A percentile compares a stretch with the other conserved stretches of the same genome.
Evolutionary conservation across 2,888 invertebrate species (phyloP).

Genomic region (Lymantria monacha): DNA sequence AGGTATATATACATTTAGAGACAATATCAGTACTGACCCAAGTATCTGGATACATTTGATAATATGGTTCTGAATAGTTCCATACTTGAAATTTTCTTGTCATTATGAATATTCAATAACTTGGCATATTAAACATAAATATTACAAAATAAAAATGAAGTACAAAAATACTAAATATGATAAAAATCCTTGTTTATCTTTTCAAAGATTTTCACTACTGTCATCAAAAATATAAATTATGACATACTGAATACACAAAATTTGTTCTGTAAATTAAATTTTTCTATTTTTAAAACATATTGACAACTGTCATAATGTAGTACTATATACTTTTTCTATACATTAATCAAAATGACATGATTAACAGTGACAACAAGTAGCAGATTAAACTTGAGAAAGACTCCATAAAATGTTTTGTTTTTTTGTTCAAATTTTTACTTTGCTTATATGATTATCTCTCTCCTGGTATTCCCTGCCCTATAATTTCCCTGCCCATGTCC

Average conservation of each 20-base stretch:
- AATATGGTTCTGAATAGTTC: constrained; percentile 78
- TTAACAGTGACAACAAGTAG: too few relatives aligned
- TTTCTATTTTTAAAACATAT: constrained; percentile 61
- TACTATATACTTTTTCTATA: too few relatives aligned
- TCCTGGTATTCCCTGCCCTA: too few relatives aligned
- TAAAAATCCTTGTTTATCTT: constrained; percentile 57
- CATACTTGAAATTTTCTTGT: constrained; percentile 80
- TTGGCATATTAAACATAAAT: constrained; percentile 56
- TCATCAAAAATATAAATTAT: constrained; percentile 66
- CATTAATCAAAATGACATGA: too few relatives aligned
- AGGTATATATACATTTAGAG: too few relatives aligned
- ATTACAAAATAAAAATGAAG: constrained; percentile 52
- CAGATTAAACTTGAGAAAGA: too few relatives aligned
- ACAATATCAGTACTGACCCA: constrained; percentile 52
- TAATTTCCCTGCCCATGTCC: too few relatives aligned
- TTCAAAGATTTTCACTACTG: constrained; percentile 66
- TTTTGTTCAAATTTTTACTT: too few relatives aligned
- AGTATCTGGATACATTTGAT: constrained; percentile 77
- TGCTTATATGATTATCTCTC: too few relatives aligned
- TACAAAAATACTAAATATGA: constrained; percentile 56
- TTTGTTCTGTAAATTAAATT: constrained; percentile 50
- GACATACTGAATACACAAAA: constrained; percentile 67
- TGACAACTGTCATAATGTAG: constrained; percentile 21
- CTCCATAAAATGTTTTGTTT: too few relatives aligned
- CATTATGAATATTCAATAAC: constrained; percentile 59